Base-by-base conservation (phyloP, 2,797 vertebrate genomes). In the Poecile montanus region DNA sequence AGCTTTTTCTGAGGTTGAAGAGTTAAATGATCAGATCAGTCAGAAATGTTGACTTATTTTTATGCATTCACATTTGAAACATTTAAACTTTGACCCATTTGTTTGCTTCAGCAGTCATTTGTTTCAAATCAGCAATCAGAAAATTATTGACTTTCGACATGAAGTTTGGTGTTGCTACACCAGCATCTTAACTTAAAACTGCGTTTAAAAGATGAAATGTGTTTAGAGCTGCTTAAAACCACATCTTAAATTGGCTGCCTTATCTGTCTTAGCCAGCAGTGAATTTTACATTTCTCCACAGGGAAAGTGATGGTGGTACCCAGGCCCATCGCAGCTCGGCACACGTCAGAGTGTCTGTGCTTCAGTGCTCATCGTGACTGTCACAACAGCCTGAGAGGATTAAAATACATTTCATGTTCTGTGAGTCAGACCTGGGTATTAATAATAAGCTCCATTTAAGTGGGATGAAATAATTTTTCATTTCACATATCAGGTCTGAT, bases 261-360 rank as follows among this genome's bases (percentile, higher is more conserved):
- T 98, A 98, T 98, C 98, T 98, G 62, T 79, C 25, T 54, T 87
- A 91, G 78, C 95, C 97, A 98, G 97, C 95, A 96, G 95, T 91
- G 57, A 42, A 6, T 95, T 97, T 97, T 93, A 57, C 45, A 90
- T 95, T 73, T 91, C 95, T 97, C 93, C 88, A 73, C 44, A 65
- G 88, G 42, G 47, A 20, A 56, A 53, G 1, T 3, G 82, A 53
- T 0, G 0, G 73, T 86, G 94, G 85, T 89, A 58, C 86, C 84
- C 40, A 22, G 47, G 38, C 85, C 85, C 16, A 42, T 57, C 1
- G 1, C 54, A 45, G 85, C 73, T 82, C 1, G 0, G 57, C 67
- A 20, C 57, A 58, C 12, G 1, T 94, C 84, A 93, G 23, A 82
- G 85, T 42, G 48, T 83, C 94, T 94, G 79, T 57, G 85, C 93